Base-by-base conservation (phyloP, 2,113 vertebrate genomes). In the Bombycilla garrulus region DNA sequence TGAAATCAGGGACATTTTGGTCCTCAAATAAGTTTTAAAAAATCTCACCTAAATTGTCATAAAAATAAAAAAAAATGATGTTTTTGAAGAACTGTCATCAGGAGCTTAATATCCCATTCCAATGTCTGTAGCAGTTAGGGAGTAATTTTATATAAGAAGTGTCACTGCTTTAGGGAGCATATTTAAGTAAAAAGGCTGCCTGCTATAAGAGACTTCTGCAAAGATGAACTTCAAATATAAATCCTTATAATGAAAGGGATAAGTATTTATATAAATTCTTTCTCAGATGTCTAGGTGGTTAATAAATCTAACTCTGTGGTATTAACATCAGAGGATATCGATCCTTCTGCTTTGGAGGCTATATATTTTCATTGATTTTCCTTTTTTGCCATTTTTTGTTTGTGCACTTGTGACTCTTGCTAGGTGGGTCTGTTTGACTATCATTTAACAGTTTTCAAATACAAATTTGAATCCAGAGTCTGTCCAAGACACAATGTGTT, bases 231-330 rank as follows among this genome's bases (percentile, higher is more conserved):
- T 90, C 51, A 88, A 70, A 62, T 89, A 88, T 93, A 93, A 95
- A 95, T 92, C 69, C 62, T 76, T 70, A 54, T 72, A 90, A 80
- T 33, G 78, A 31, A 91, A 42, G 29, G 9, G 42, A 60, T 91
- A 89, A 90, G 60, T 86, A 88, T 92, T 94, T 96, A 70, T 77
- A 90, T 66, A 88, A 85, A 77, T 93, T 86, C 58, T 73, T 95
- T 74, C 76, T 80, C 18, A 67, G 72, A 83, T 40, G 24, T 65
- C 71, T 88, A 54, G 64, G 6, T 81, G 35, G 42, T 70, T 93
- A 78, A 92, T 96, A 96, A 96, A 95, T 96, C 92, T 90, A 40
- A 78, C 60, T 45, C 57, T 17, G 17, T 64, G 25, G 33, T 92
- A 56, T 77, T 92, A 95, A 88, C 35, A 77, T 86, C 70, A 82